Base-by-base conservation (phyloP, 2,797 vertebrate genomes). In the Tenualosa thibaudeaui region DNA sequence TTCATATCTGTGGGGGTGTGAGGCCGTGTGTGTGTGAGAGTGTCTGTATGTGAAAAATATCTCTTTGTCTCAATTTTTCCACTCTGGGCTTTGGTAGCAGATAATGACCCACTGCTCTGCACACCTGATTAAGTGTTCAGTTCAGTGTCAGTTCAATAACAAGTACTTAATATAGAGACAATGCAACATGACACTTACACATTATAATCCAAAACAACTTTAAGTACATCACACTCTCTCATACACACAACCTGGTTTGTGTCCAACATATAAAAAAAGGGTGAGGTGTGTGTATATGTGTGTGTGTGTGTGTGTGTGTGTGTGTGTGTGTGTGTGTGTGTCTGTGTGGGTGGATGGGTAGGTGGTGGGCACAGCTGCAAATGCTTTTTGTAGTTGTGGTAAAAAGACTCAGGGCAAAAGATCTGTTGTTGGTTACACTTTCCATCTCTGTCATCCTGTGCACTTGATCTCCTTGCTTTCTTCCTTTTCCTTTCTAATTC, bases 61-160 rank as follows among this genome's bases (percentile, higher is more conserved):
- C 91, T 94, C 93, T 88, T 87, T 91, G 91, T 91, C 93, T 92
- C 93, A 91, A 93, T 93, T 92, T 94, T 92, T 95, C 86, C 17
- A 94, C 94, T 94, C 92, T 91, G 93, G 94, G 95, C 95, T 94
- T 94, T 93, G 91, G 92, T 91, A 91, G 92, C 92, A 75, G 89
- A 93, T 92, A 95, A 92, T 93, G 94, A 93, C 93, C 93, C 94
- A 94, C 90, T 92, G 92, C 93, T 94, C 94, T 92, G 93, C 95
- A 96, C 96, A 88, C 88, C 93, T 95, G 93, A 95, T 95, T 96
- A 95, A 92, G 93, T 94, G 92, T 92, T 93, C 91, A 92, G 90
- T 93, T 95, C 93, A 82, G 89, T 87, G 91, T 92, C 88, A 90
- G 90, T 87, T 85, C 89, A 89, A 88, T 88, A 89, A 84, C 81